Evolutionary conservation across 1,140 invertebrate genomes (phyloP), one percentile per base, ranked within the genome.

Genomic region (Lordiphosa stackelbergi): DNA sequence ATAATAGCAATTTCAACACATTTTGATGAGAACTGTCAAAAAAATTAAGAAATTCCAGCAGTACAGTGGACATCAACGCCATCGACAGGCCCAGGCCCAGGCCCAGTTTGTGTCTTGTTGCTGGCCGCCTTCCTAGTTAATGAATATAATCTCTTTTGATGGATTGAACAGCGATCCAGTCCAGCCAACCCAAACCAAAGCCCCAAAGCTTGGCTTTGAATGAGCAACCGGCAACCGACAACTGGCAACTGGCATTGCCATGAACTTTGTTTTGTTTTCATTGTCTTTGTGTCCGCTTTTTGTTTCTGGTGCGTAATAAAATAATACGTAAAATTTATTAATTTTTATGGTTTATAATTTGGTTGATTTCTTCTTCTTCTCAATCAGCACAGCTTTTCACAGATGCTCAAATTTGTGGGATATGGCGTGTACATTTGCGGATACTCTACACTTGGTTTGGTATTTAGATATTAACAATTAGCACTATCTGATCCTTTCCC

Each of bases 91-190:
- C 42, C 38, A 43, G 42, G 6, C 22, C 42, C 38, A 53, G 37
- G 34, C 38, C 12, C 40, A 35, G 53, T 42, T 43, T 28, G 19
- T 38, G 40, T 69, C 54, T 60, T 42, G 60, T 49, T 48, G 57
- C 53, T 49, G 37, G 22, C 43, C 47, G 65, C 52, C 68, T 70
- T 66, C 71, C 77, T 74, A 74, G 77, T 81, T 79, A 75, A 79
- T 83, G 59, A 83, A 79, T 69, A 79, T 79, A 79, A 79, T 79
- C 75, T 79, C 77, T 79, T 81, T 79, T 79, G 75, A 79, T 79
- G 75, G 75, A 79, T 79, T 75, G 75, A 83, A 71, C 77, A 79
- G 66, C 60, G 35, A 42, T 19, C 57, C 45, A 54, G 47, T 6
- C 42, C 47, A 49, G 38, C 34, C 37, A 52, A 55, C 43, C 40